These are phyloP conservation scores for Alca torda DNA, from an alignment of 2,797 vertebrate genomes.

Conservation along the genomic window DNA sequence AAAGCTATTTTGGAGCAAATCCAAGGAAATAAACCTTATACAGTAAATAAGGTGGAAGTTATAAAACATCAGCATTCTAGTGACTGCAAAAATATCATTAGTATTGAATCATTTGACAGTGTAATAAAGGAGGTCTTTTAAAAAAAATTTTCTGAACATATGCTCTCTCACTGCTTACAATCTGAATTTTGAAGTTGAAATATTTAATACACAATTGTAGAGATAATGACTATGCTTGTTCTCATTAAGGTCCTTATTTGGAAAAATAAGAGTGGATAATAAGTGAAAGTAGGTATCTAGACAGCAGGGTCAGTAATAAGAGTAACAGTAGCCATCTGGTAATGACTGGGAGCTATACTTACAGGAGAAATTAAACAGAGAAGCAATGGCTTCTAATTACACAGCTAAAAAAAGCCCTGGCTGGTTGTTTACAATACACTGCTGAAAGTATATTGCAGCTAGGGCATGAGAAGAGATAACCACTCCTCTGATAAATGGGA, in stretches of 20 bases:
- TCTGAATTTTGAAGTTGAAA: background rate
- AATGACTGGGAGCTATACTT: slow-evolving; percentile 14
- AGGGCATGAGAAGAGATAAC: background rate
- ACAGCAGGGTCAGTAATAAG: background rate
- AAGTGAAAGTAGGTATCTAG: background rate
- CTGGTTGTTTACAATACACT: background rate
- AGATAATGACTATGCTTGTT: background rate
- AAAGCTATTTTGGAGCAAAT: background rate
- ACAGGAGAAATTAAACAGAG: slow-evolving; percentile 21
- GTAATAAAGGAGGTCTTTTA: background rate
- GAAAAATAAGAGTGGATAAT: background rate
- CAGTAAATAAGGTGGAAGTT: background rate
- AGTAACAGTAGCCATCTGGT: slow-evolving; percentile 7
- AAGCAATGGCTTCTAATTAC: slow-evolving; percentile 13
- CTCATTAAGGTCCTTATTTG: slow-evolving; percentile 10
- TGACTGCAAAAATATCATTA: background rate
- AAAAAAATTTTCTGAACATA: background rate
- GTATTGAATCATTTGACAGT: background rate
- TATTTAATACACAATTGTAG: background rate
- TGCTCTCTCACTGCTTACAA: background rate
- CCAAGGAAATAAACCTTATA: background rate
- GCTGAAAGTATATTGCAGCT: background rate
- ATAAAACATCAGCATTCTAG: background rate
- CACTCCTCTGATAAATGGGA: background rate
- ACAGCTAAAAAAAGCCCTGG: background rate